Base-by-base conservation (phyloP, 1,140 invertebrate genomes). In the Drosophila ananassae region DNA sequence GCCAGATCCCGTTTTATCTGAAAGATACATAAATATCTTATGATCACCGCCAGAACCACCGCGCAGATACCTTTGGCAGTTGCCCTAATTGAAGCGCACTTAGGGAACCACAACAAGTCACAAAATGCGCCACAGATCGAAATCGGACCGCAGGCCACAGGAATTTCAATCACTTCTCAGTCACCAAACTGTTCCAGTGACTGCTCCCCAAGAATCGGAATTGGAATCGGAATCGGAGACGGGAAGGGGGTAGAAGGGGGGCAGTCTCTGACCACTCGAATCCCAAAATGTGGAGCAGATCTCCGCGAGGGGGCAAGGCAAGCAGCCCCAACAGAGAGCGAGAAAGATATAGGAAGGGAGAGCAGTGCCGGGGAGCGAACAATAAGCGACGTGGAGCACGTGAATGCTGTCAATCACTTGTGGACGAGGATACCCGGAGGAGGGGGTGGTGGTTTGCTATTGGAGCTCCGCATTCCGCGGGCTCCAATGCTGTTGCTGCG, bases 341-440 rank as follows among this genome's bases (percentile, higher is more conserved):
- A 39, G 52, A 47, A 32, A 28, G 25, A 28, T 5, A 28, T 28
- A 28, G 25, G 25, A 28, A 28, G 25, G 4, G 51, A 53, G 24
- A 59, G 51, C 32, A 34, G n/a, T 54, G 37, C n/a, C 30, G 24
- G 39, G 51, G 48, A 63, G 47, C 59, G 21, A 51, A 59, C 57
- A 61, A 63, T 44, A 55, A 55, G 21, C 77, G 82, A 83, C 71
- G 79, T 89, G 84, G 57, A 83, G 83, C 83, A 87, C 83, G 83
- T 87, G 83, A 87, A 79, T 79, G 83, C 83, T 89, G 83, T 87
- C 83, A 87, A 87, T 87, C 83, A 87, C 64, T 67, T 22, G 58
- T 10, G 32, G 17, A n/a, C 58, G 64, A 37, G 62, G 79, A 69
- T 37, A 67, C 54, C 24, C 28, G 44, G 17, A 22, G 37, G 52